Evolutionary conservation across 1,140 invertebrate genomes (phyloP).

Genomic region (Drosophila ananassae): DNA sequence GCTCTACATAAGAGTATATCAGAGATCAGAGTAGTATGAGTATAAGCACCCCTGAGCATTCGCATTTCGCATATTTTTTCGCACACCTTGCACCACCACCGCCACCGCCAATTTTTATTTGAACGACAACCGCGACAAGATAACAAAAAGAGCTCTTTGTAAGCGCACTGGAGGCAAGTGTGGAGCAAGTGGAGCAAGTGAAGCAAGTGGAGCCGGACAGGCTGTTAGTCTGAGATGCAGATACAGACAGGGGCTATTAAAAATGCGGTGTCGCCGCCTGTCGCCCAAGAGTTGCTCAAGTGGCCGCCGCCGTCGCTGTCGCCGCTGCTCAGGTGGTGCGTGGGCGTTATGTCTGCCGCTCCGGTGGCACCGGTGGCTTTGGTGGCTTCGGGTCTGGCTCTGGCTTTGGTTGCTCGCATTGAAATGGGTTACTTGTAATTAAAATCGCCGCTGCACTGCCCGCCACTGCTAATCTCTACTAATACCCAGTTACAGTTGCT

Average conservation of each 20-base stretch:
- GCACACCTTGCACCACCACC: slow-evolving; percentile 65
- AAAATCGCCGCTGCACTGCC: slow-evolving; percentile 52
- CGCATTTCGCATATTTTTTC: slow-evolving; percentile 50
- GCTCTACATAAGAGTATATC: slow-evolving; percentile 21
- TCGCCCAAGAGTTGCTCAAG: slow-evolving; percentile 52
- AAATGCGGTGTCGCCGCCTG: slow-evolving; percentile 38
- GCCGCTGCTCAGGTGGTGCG: slow-evolving; percentile 40
- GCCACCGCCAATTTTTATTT: slow-evolving; percentile 44
- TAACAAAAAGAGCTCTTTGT: slow-evolving; percentile 74
- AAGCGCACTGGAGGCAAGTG: slow-evolving; percentile 17
- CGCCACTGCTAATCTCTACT: slow-evolving; percentile 52
- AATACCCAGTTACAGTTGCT: slow-evolving; percentile 27
- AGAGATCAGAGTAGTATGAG: slow-evolving; percentile 6
- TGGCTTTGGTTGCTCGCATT: slow-evolving; percentile 11
- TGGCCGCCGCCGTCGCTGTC: slow-evolving; percentile 29
- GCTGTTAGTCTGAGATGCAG: background rate
- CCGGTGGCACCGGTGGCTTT: slow-evolving; percentile 29
- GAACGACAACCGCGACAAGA: slow-evolving; percentile 77
- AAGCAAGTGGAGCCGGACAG: slow-evolving; percentile 3
- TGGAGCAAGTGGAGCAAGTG: slow-evolving; percentile 5
- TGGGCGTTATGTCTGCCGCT: slow-evolving; percentile 69
- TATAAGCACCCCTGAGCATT: slow-evolving; percentile 33
- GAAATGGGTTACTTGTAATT: slow-evolving; percentile 68
- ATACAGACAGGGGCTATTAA: slow-evolving; percentile 50
- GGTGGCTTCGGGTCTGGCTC: slow-evolving; percentile 43